Conservation (phyloP, 1,140 invertebrate genomes). For the Diuraphis noxia region DNA sequence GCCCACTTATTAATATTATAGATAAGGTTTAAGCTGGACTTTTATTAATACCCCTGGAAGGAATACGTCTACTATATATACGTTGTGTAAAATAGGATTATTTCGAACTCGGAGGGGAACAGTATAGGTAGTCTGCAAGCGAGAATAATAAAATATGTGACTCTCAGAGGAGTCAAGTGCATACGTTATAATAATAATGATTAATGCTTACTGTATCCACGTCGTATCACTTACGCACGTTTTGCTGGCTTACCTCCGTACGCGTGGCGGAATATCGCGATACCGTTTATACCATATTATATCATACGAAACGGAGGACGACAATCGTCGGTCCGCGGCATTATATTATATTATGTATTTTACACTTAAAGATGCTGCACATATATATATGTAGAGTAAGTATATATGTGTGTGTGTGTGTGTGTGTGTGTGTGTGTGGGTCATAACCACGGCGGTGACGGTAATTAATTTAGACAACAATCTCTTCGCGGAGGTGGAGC, state of each 20-base stretch:
- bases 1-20: neutral
- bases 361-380: neutral
- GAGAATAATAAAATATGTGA: neutral
- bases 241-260: neutral
- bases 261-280: neutral
- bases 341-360: neutral
- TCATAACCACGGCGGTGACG: neutral
- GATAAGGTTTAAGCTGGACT: neutral
- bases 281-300: neutral
- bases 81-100: neutral
- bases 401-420: neutral
- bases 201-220: neutral
- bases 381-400: neutral
- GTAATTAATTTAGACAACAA: slow-evolving; percentile 43
- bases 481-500: neutral
- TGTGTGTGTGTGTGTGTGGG: neutral
- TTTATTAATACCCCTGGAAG: slow-evolving; percentile 3
- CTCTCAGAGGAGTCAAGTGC: neutral
- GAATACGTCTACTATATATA: neutral
- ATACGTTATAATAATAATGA: neutral
- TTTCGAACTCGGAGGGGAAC: neutral
- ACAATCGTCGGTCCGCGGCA: neutral
- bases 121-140: too few relatives aligned
- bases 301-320: neutral
- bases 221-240: neutral